Percentiles rank a stretch among this genome's conserved stretches.
Evolutionary conservation across 2,888 invertebrate genomes (phyloP).

Genomic region (Melanophora roralis): DNA sequence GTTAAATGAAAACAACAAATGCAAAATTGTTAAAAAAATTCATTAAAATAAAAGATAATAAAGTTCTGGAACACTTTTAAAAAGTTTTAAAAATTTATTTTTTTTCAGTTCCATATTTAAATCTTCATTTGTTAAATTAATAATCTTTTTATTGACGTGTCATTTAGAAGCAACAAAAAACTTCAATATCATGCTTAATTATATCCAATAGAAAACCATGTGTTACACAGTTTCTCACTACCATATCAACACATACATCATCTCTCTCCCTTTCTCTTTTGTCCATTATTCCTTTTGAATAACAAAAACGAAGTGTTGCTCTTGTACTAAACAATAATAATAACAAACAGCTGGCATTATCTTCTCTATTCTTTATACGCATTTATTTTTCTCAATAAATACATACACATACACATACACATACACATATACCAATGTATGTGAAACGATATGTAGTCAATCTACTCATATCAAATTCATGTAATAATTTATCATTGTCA

Average conservation of each 20-base stretch:
- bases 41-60: no score
- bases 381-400: no score
- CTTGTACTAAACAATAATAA: conserved; percentile 3
- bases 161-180: conserved; percentile 47
- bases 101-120: neutral
- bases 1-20: no score
- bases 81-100: conserved; percentile 5
- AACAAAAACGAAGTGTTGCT: neutral
- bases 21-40: no score
- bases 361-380: no score
- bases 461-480: conserved; percentile 57
- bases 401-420: no score
- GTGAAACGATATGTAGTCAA: no score
- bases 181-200: conserved; percentile 42
- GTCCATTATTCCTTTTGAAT: conserved; percentile 15
- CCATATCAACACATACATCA: conserved; percentile 35
- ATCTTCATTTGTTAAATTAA: conserved; percentile 30
- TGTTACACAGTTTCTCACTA: neutral
- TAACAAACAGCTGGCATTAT: neutral
- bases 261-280: neutral
- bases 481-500: conserved; percentile 63
- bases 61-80: neutral
- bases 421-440: no score
- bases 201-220: conserved; percentile 8
- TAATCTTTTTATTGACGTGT: conserved; percentile 44